A percentile compares a stretch with the other conserved stretches of the same genome.
phyloP scores from a whole-genome alignment of 2,888 invertebrate genomes.

The Drosophila hawaiiensis region DNA sequence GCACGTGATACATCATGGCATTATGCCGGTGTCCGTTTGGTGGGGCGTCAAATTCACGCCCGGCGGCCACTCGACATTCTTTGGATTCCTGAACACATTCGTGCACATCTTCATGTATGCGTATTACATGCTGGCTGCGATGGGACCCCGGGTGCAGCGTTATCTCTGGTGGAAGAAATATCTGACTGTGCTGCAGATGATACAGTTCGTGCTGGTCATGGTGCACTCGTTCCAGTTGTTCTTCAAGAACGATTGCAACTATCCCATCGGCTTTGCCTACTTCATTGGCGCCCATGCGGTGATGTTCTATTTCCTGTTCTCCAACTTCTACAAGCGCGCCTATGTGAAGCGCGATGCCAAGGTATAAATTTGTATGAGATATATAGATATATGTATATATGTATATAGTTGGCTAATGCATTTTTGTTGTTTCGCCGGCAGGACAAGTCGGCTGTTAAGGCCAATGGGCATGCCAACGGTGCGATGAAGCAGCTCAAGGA shows the following conservation, averaged over 20 bases:
- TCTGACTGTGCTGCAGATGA: constrained; percentile 95
- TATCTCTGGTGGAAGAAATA: constrained; percentile 99
- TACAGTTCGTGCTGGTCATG: constrained; percentile 95
- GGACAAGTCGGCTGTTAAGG: constrained; percentile 76
- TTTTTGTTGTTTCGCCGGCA: constrained; percentile 17
- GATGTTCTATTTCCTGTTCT: constrained; percentile 97
- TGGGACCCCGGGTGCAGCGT: constrained; percentile 94
- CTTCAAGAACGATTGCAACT: constrained; percentile 93
- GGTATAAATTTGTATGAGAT: constrained; percentile 46
- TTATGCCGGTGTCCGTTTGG: constrained; percentile 98
- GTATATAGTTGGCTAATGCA: neutral
- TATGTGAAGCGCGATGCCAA: constrained; percentile 86
- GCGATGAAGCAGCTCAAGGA: constrained; percentile 66
- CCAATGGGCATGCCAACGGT: constrained; percentile 78
- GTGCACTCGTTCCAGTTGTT: constrained; percentile 95
- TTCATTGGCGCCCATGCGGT: constrained; percentile 96
- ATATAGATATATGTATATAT: neutral
- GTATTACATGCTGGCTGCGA: constrained; percentile 95
- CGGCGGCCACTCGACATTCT: constrained; percentile 97
- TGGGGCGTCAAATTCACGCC: constrained; percentile 95
- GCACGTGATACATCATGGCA: constrained; percentile 97
- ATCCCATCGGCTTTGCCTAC: constrained; percentile 94
- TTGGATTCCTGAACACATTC: constrained; percentile 96
- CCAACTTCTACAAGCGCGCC: constrained; percentile 94
- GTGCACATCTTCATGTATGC: constrained; percentile 98